Conservation (phyloP, 2,113 vertebrate genomes). For the Chaetops frenatus region DNA sequence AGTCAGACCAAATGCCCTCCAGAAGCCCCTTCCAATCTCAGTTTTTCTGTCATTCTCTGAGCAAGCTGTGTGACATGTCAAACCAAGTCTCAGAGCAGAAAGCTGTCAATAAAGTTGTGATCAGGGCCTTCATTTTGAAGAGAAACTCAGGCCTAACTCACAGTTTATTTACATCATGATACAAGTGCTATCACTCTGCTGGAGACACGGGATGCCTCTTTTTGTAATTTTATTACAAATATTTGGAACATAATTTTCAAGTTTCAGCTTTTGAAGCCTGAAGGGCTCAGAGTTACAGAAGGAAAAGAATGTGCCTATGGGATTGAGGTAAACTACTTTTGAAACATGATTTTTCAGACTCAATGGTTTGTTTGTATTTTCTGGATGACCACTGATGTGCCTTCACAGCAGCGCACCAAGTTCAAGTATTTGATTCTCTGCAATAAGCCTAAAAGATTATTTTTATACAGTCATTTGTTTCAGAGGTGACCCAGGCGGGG, state of each 20-base stretch:
- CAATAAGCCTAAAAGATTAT: neutral
- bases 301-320: neutral
- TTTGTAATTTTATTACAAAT: neutral
- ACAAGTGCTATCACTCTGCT: neutral
- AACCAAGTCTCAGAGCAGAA: neutral
- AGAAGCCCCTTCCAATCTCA: neutral
- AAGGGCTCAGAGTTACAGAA: neutral
- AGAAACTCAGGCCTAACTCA: neutral
- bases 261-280: neutral
- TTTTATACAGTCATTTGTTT: neutral
- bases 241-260: neutral
- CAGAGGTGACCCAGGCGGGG: fast-evolving
- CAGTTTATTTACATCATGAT: neutral
- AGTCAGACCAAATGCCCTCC: neutral
- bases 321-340: neutral
- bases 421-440: neutral
- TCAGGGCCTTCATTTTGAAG: neutral
- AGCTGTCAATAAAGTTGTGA: neutral
- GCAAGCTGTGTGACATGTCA: neutral
- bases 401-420: neutral
- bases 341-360: neutral
- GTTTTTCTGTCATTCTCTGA: neutral
- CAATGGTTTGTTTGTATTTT: neutral
- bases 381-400: neutral
- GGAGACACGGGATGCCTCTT: neutral